These are phyloP conservation scores for Chaetops frenatus DNA, from an alignment of 2,113 vertebrate genomes.

Conservation along the genomic window DNA sequence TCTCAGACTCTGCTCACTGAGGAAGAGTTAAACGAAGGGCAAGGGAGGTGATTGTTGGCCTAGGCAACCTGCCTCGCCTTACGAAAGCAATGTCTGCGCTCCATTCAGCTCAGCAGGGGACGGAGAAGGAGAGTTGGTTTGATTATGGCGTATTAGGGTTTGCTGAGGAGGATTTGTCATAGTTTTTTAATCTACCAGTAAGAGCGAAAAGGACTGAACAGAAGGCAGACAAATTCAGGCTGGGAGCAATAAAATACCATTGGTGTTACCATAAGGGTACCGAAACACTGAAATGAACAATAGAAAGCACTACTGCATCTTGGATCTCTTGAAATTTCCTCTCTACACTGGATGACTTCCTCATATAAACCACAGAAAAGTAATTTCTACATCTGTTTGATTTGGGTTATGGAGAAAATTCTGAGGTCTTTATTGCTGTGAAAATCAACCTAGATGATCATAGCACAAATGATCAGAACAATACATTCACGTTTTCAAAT, in stretches of 20 bases:
- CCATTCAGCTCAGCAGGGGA: neutral
- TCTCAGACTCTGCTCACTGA: fast-evolving
- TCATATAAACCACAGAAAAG: neutral
- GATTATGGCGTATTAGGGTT: fast-evolving
- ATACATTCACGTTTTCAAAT: neutral
- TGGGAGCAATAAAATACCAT: neutral
- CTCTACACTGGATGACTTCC: neutral
- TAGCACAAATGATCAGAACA: neutral
- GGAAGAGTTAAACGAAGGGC: too few relatives aligned
- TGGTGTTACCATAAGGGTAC: fast-evolving
- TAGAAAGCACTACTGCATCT: neutral
- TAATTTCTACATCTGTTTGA: neutral
- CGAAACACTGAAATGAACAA: neutral
- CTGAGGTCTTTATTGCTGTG: neutral
- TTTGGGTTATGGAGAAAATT: neutral
- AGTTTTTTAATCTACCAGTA: neutral
- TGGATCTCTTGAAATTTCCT: neutral
- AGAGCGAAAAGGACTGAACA: neutral
- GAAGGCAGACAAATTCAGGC: neutral
- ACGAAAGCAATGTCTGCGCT: fast-evolving
- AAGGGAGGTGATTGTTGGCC: fast-evolving
- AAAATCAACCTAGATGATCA: neutral
- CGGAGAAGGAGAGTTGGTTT: neutral
- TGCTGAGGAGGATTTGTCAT: neutral
- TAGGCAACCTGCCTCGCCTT: fast-evolving